A percentile compares a stretch with the other conserved stretches of the same genome.
Conservation (phyloP, 1,140 invertebrate genomes). For the Drosophila jambulina region DNA sequence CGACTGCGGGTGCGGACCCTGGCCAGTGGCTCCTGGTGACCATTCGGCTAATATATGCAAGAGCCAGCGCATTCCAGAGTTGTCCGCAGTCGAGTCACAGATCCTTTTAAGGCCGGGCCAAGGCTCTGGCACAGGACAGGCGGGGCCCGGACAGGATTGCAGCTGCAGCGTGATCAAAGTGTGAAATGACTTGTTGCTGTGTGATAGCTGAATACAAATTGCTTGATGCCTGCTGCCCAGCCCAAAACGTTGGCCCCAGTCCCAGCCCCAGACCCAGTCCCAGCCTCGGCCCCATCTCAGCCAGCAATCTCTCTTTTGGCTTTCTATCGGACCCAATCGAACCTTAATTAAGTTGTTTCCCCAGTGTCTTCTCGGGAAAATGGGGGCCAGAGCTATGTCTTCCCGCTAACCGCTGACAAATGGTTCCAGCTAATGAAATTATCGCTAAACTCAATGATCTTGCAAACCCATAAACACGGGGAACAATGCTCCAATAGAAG, state of each 20-base stretch:
- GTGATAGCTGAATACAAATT: slow-evolving; percentile 79
- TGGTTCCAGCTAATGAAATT: slow-evolving; percentile 59
- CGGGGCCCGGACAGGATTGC: slow-evolving; percentile 25
- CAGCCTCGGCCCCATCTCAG: background rate
- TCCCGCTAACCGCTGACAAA: slow-evolving; percentile 26
- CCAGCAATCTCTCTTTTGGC: slow-evolving; percentile 6
- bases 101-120: slow-evolving; percentile 74
- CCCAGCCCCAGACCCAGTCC: background rate
- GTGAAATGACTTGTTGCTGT: slow-evolving; percentile 83
- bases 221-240: slow-evolving; percentile 72
- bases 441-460: slow-evolving; percentile 34
- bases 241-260: slow-evolving; percentile 28
- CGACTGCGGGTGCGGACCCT: slow-evolving; percentile 30
- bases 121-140: slow-evolving; percentile 44
- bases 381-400: slow-evolving; percentile 13
- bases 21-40: slow-evolving; percentile 15
- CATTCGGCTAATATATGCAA: slow-evolving; percentile 71
- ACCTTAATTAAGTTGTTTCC: slow-evolving; percentile 79
- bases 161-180: slow-evolving; percentile 79
- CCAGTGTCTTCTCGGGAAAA: slow-evolving; percentile 47
- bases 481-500: background rate
- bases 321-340: slow-evolving; percentile 46
- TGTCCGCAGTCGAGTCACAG: slow-evolving; percentile 41
- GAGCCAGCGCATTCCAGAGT: slow-evolving; percentile 60
- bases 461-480: slow-evolving; percentile 5